phyloP scores from a whole-genome alignment of 2,797 vertebrate genomes.

The Salarias fasciatus region DNA sequence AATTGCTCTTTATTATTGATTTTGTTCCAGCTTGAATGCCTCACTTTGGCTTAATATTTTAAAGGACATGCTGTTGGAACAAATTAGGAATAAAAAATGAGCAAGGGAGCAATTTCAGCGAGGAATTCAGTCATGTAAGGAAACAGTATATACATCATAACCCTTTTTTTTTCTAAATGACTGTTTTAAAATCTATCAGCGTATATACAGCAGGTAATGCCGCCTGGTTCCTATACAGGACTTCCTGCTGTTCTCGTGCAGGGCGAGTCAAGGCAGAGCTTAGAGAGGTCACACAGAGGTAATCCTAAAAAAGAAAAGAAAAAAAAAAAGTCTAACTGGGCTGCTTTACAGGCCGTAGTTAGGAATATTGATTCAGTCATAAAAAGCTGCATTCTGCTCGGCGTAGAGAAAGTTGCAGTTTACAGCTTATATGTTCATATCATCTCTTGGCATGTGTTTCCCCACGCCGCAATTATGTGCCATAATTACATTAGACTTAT shows the following conservation, averaged over 20 bases:
- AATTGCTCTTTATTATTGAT: too few relatives aligned
- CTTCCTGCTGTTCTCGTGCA: constrained; percentile 58
- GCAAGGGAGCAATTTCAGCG: constrained; percentile 14
- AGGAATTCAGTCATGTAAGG: constrained; percentile 10
- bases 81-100: constrained; percentile 15
- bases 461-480: constrained; percentile 72
- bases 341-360: constrained; percentile 77
- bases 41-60: constrained; percentile 21
- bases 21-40: constrained; percentile 19
- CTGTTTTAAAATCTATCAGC: constrained; percentile 39
- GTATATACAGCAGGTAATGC: constrained; percentile 34
- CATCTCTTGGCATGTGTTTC: constrained; percentile 79
- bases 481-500: constrained; percentile 85
- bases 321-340: constrained; percentile 72
- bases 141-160: constrained; percentile 45
- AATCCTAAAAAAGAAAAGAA: too few relatives aligned
- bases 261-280: constrained; percentile 55
- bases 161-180: constrained; percentile 44
- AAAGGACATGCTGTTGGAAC: constrained; percentile 13
- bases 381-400: constrained; percentile 70
- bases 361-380: constrained; percentile 76
- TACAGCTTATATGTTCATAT: constrained; percentile 76
- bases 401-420: constrained; percentile 73
- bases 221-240: constrained; percentile 61
- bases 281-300: constrained; percentile 74